Evolutionary conservation across 2,797 vertebrate genomes (phyloP), one percentile per base, ranked within the genome.

Genomic region (Ptychobarbus kaznakovi): DNA sequence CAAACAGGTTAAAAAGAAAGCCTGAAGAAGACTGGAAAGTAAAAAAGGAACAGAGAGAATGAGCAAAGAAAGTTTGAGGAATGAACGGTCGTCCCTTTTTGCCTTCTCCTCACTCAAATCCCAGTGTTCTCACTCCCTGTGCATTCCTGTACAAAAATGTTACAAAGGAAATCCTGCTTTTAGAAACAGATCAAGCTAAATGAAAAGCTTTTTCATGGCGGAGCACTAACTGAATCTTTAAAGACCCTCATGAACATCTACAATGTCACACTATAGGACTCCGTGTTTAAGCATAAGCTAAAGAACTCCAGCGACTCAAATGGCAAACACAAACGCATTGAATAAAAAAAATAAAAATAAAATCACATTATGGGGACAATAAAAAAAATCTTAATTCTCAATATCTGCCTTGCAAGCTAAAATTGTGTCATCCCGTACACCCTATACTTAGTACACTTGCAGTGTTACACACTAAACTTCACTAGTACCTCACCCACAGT

Each of bases 381-480:
- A 28, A 6, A 32, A 46, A 81, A 79, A 63, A 80, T 77, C 61
- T 38, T 81, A 91, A 82, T 61, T 78, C 77, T 20, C 84, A 88
- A 91, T 89, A 87, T 90, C 81, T 88, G 25, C 80, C 49, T 66
- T 46, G 49, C 58, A 58, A 83, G 61, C 76, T 68, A 76, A 85
- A 88, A 82, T 87, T 85, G 89, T 42, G 88, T 42, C 49, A 87
- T 90, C 80, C 89, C 87, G 86, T 81, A 90, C 85, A 90, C 84
- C 91, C 35, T 84, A 87, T 85, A 90, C 90, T 91, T 91, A 46
- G 79, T 87, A 90, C 91, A 89, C 46, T 53, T 63, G 70, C 16
- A 78, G 66, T 75, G 81, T 86, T 87, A 70, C 49, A 82, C 53
- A 86, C 78, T 69, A 63, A 74, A 80, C 61, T 46, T 42, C 56